A percentile compares a stretch with the other conserved stretches of the same genome.
phyloP scores from a whole-genome alignment of 2,888 invertebrate genomes.

The Pycnomerus fuliginosus region DNA sequence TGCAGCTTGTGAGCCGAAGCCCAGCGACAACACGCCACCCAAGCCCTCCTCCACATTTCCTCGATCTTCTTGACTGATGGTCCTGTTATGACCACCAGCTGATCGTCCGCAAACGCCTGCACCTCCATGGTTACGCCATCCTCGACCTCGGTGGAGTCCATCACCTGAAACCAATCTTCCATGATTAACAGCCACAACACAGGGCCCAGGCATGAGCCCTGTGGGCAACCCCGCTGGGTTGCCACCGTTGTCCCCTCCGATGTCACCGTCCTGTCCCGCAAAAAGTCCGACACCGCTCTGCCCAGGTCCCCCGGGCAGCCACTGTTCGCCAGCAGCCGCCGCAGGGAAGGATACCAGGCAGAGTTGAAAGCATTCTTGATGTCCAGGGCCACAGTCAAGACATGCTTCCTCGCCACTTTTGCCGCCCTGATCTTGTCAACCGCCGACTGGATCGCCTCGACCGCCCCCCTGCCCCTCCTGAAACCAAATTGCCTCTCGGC shows the following conservation, averaged over 20 bases:
- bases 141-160: background rate
- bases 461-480: constrained; percentile 31
- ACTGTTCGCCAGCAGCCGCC: background rate
- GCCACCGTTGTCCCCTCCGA: constrained; percentile 8
- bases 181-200: constrained; percentile 29
- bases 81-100: constrained; percentile 22
- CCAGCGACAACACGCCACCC: constrained; percentile 23
- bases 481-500: constrained; percentile 26
- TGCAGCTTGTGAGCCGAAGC: constrained; percentile 10
- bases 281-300: constrained; percentile 16
- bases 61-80: constrained; percentile 18
- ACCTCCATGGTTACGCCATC: constrained; percentile 4
- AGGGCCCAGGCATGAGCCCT: constrained; percentile 31
- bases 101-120: constrained; percentile 26
- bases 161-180: constrained; percentile 30
- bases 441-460: constrained; percentile 33
- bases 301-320: constrained; percentile 13
- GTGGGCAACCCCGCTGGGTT: constrained; percentile 28
- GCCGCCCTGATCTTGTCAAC: constrained; percentile 8
- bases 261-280: constrained; percentile 17
- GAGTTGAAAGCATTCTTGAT: constrained; percentile 25
- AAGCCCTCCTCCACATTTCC: constrained; percentile 17
- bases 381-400: constrained; percentile 24
- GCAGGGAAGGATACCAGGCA: constrained; percentile 20
- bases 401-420: constrained; percentile 7